phyloP scores from a whole-genome alignment of 30 jellyfish, hydroid and myxozoan species.

The Pelagia noctiluca region DNA sequence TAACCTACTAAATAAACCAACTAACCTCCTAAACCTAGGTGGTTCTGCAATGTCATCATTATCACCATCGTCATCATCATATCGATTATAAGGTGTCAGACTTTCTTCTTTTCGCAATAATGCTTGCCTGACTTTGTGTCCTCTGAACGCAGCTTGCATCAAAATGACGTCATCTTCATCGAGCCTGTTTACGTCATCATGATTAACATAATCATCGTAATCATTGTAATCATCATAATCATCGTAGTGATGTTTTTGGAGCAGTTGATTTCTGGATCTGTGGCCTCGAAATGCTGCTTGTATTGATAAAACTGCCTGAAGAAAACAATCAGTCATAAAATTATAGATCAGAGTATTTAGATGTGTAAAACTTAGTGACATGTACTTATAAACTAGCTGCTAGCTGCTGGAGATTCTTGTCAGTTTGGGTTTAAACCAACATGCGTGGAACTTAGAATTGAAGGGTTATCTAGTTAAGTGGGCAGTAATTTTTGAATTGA shows the following conservation, averaged over 20 bases:
- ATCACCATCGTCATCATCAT: constrained; percentile 17
- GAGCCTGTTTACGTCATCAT: constrained; percentile 39
- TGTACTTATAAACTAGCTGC: no score
- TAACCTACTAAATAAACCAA: neutral
- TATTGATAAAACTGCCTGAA: constrained; percentile 69
- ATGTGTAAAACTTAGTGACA: no score
- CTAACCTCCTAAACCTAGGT: neutral
- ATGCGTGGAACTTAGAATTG: no score
- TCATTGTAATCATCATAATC: constrained; percentile 42
- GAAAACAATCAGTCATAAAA: no score
- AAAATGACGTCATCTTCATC: constrained; percentile 82
- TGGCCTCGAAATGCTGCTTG: constrained; percentile 95
- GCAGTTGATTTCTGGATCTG: constrained; percentile 56
- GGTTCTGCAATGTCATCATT: constrained; percentile 31
- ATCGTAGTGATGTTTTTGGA: constrained; percentile 41
- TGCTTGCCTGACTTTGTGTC: constrained; percentile 82
- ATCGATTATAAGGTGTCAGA: neutral
- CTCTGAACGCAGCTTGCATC: constrained; percentile 94
- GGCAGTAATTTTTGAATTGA: no score
- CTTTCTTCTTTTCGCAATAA: constrained; percentile 35
- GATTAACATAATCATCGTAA: constrained; percentile 29
- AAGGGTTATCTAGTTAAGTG: no score
- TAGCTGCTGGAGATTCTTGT: no score
- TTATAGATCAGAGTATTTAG: no score
- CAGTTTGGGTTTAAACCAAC: no score